Evolutionary conservation across 2,888 invertebrate genomes (phyloP).

Genomic region (Brachypalpus laphriformis): DNA sequence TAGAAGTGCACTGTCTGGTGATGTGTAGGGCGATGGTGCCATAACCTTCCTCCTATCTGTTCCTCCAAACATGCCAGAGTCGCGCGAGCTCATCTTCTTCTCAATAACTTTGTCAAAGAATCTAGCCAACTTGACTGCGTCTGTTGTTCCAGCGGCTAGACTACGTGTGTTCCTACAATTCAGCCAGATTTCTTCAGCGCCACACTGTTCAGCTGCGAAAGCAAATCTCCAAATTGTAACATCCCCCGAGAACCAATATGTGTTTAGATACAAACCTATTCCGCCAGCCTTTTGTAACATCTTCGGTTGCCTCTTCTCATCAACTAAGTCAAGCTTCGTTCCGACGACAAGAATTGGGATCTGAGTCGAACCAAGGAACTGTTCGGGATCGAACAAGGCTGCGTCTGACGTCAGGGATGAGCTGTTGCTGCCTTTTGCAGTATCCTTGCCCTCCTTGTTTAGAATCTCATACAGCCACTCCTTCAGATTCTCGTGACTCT

Average conservation of each 20-base stretch:
- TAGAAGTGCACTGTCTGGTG: slow-evolving; percentile 26
- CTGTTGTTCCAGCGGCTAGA: slow-evolving; percentile 96
- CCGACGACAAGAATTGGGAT: slow-evolving; percentile 97
- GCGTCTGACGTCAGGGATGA: slow-evolving; percentile 16
- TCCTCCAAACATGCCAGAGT: slow-evolving; percentile 74
- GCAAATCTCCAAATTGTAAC: background rate
- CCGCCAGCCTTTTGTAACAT: slow-evolving; percentile 80
- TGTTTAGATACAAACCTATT: slow-evolving; percentile 77
- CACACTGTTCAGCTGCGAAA: slow-evolving; percentile 92
- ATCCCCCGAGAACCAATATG: background rate
- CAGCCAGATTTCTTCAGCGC: slow-evolving; percentile 96
- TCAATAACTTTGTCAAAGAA: slow-evolving; percentile 94
- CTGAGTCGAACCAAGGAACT: slow-evolving; percentile 92
- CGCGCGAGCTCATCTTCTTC: slow-evolving; percentile 79
- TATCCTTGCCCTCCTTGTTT: slow-evolving; percentile 87
- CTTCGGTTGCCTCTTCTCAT: slow-evolving; percentile 87
- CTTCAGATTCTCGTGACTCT: slow-evolving; percentile 95
- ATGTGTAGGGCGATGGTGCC: slow-evolving; percentile 14
- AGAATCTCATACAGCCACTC: slow-evolving; percentile 97
- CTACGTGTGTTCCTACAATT: slow-evolving; percentile 90
- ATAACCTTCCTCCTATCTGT: slow-evolving; percentile 68
- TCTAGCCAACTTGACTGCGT: slow-evolving; percentile 95
- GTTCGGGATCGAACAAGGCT: slow-evolving; percentile 89
- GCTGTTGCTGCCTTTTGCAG: slow-evolving; percentile 76
- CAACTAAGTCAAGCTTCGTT: slow-evolving; percentile 94